A percentile compares a stretch with the other conserved stretches of the same genome.
Evolutionary conservation across 2,888 invertebrate genomes (phyloP).

Genomic region (Germaria angustata): DNA sequence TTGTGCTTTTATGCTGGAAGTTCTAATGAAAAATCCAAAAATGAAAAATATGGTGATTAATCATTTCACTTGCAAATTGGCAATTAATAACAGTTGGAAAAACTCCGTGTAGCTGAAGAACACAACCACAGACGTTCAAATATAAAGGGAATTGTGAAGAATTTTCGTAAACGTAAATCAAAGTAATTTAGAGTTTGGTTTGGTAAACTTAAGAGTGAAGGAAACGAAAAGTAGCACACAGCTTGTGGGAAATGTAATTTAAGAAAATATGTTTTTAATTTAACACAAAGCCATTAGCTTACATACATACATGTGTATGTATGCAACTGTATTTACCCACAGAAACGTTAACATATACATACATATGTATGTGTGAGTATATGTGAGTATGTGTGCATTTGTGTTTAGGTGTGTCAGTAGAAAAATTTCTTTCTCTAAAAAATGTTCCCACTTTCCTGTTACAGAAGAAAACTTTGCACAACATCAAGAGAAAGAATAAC

Average conservation of each 20-base stretch:
- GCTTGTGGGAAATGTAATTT: slow-evolving; percentile 39
- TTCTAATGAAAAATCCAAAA: not conserved
- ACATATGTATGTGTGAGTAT: not conserved
- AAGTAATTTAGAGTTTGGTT: slow-evolving; percentile 20
- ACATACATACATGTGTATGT: not conserved
- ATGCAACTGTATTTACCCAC: too few relatives aligned
- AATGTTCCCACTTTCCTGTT: slow-evolving; percentile 15
- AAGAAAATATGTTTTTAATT: slow-evolving; percentile 50
- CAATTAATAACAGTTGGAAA: slow-evolving; percentile 40
- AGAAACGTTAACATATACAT: not conserved
- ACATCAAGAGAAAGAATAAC: not conserved
- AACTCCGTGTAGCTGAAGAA: not conserved
- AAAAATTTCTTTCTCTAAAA: slow-evolving; percentile 1
- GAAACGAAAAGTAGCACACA: slow-evolving; percentile 21
- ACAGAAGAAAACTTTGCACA: not conserved
- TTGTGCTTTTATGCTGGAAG: too few relatives aligned
- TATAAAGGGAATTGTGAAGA: not conserved
- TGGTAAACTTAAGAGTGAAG: not conserved
- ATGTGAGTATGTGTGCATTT: not conserved
- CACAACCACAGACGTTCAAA: not conserved
- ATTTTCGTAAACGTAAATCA: slow-evolving; percentile 32
- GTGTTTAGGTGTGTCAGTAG: not conserved
- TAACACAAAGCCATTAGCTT: slow-evolving; percentile 30
- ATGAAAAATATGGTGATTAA: slow-evolving; percentile 14
- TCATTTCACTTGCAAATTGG: slow-evolving; percentile 43